Base-by-base conservation (phyloP, 2,113 vertebrate species). In the Ceyx margarethae region DNA sequence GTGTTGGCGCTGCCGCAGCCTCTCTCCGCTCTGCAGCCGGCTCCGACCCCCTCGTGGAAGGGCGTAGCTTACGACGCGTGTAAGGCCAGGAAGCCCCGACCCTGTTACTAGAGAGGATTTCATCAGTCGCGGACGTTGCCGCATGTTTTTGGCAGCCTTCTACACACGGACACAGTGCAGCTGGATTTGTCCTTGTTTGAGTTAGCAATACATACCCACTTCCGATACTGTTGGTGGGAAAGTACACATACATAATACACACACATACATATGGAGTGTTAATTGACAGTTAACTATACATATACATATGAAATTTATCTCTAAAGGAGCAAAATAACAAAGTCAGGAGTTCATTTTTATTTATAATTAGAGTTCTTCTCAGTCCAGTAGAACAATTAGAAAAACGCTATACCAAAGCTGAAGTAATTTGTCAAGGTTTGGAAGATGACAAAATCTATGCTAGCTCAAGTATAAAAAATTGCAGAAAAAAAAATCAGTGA, bases 201-300 rank as follows among this genome's bases (percentile, higher is more conserved):
- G 13, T 57, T 8, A 21, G 3, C 15, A 19, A 18, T 15, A 22
- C 2, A 2, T 6, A 15, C 1, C 21, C 21, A 11, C 31, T 72
- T 40, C 23, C 10, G 3, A 4, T 26, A 3, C 10, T n/a, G 0
- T 25, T 4, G 26, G n/a, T 51, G 21, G 29, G n/a, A 35, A 28
- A 14, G 17, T 13, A 11, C 4, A 12, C 5, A 5, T 1, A 11
- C 11, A 17, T 5, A 11, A 10, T 5, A 10, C 4, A 10, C 12
- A 10, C 4, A 5, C 11, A 10, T 5, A 10, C 3, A 10, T 12
- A 8, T 3, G 4, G 17, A 3, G 11, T 3, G n/a, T 19, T 31
- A 21, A 5, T 5, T 16, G 21, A 3, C 4, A 18, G 26, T 16
- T 46, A 48, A 2, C 3, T 8, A 1, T 3, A 13, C 5, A 1